Evolutionary conservation across 2,113 vertebrate genomes (phyloP), one percentile per base, ranked within the genome.

Genomic region (Microtus ochrogaster): DNA sequence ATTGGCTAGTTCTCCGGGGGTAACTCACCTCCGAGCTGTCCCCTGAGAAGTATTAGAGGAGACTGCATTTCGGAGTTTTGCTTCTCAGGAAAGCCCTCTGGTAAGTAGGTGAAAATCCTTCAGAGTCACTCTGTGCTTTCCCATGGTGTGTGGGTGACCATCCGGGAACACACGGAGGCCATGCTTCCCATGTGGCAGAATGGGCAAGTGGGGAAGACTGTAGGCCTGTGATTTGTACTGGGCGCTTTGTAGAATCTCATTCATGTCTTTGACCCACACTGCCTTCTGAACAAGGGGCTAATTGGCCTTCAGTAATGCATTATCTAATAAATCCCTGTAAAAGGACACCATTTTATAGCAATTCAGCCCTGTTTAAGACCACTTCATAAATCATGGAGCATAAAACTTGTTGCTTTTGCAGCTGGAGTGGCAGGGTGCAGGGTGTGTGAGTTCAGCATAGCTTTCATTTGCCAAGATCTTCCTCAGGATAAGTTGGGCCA

Each of bases 291-390:
- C n/a, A 73, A 92, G 47, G 30, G 17, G 36, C 16, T 97, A 95
- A 95, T 49, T 89, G 77, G 47, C 81, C 95, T 78, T 82, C 22
- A 79, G 0, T 70, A 68, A 36, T 74, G 85, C 11, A 77, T 84
- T 92, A 90, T 82, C 83, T 95, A 95, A 78, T 95, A 95, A 95
- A 94, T 89, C 63, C 63, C 74, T 58, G 5, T 52, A 47, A 96
- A 96, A 96, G 76, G 78, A 95, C 21, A 68, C 10, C 84, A 94
- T 84, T 81, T 28, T 90, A 73, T 28, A 90, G 77, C 66, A 81
- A 90, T 30, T 82, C 81, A 93, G 36, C 36, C 76, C 68, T 89
- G 36, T 81, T 94, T 93, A 47, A 94, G 93, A 94, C 93, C n/a
- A 63, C 55, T 89, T 93, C 89, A 83, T 79, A 86, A 92, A 87